These are phyloP conservation scores for Talpa occidentalis DNA, from an alignment of 2,113 vertebrate genomes.

Conservation along the genomic window DNA sequence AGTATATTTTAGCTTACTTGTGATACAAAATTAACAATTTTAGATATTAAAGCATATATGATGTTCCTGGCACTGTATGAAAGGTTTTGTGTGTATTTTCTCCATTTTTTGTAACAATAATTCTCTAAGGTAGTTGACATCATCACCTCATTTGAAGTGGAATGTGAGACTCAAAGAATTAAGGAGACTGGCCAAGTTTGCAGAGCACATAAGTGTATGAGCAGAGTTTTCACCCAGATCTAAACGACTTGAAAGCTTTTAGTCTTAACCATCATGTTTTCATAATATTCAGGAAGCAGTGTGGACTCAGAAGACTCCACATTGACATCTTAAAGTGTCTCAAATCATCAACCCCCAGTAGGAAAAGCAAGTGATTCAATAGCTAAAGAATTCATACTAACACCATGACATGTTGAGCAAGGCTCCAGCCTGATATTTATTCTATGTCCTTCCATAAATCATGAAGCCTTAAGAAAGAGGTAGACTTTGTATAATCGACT, in stretches of 20 bases:
- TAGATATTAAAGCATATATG: background rate
- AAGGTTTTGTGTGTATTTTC: slow-evolving; percentile 1
- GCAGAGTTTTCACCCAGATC: background rate
- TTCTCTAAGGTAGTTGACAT: background rate
- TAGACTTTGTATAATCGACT: slow-evolving; percentile 51
- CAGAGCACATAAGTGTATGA: background rate
- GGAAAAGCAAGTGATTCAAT: slow-evolving; percentile 58
- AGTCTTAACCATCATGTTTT: slow-evolving; percentile 49
- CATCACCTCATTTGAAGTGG: background rate
- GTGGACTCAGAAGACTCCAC: slow-evolving; percentile 61
- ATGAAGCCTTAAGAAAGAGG: slow-evolving; percentile 21
- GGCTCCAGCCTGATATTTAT: slow-evolving; percentile 72
- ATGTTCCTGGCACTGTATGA: background rate
- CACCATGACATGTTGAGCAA: slow-evolving; percentile 66
- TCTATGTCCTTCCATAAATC: slow-evolving; percentile 72
- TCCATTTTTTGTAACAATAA: background rate
- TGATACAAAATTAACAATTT: background rate
- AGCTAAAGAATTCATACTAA: slow-evolving; percentile 61
- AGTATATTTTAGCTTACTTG: background rate
- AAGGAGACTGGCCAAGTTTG: background rate
- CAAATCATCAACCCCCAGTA: slow-evolving; percentile 48
- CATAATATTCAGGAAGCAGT: slow-evolving; percentile 20
- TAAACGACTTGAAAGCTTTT: background rate
- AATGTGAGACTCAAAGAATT: background rate
- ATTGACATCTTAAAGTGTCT: slow-evolving; percentile 25